Conservation (phyloP, 2,113 vertebrate genomes). For the Salvelinus fontinalis region DNA sequence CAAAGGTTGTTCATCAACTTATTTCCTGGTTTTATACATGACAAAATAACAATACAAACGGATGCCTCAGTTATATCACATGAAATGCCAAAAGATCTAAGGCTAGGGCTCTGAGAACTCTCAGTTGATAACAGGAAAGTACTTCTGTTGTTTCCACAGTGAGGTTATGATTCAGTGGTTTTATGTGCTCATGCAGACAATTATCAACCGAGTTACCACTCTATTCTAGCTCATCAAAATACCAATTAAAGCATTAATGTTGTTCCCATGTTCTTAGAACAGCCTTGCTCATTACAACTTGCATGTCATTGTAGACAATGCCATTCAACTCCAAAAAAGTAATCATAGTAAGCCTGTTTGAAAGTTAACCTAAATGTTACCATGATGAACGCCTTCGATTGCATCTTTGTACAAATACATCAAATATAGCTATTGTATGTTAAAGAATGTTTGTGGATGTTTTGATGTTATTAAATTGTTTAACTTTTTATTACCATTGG, state of each 20-base stretch:
- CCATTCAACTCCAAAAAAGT: conserved; percentile 7
- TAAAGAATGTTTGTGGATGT: conserved; percentile 64
- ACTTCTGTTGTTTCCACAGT: neutral
- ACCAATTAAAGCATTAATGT: conserved; percentile 24
- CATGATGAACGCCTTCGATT: conserved; percentile 13
- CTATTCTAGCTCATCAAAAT: conserved; percentile 5
- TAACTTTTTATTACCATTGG: conserved; percentile 65
- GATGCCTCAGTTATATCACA: neutral
- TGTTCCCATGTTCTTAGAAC: conserved; percentile 29
- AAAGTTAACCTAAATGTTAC: conserved; percentile 35
- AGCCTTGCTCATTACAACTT: conserved; percentile 20
- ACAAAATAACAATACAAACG: conserved; percentile 33
- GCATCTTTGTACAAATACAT: conserved; percentile 58
- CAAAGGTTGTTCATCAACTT: conserved; percentile 71
- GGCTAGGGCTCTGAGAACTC: neutral
- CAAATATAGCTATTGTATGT: conserved; percentile 63
- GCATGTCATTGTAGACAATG: conserved; percentile 2
- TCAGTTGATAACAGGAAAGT: neutral
- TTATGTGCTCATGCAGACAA: neutral
- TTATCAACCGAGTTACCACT: neutral
- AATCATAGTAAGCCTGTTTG: neutral
- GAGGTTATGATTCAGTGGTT: no score
- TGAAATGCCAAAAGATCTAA: neutral
- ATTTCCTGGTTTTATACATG: conserved; percentile 63
- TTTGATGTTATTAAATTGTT: conserved; percentile 73